These are phyloP conservation scores for Falco berigora DNA, from an alignment of 2,797 vertebrate species.

Conservation along the genomic window DNA sequence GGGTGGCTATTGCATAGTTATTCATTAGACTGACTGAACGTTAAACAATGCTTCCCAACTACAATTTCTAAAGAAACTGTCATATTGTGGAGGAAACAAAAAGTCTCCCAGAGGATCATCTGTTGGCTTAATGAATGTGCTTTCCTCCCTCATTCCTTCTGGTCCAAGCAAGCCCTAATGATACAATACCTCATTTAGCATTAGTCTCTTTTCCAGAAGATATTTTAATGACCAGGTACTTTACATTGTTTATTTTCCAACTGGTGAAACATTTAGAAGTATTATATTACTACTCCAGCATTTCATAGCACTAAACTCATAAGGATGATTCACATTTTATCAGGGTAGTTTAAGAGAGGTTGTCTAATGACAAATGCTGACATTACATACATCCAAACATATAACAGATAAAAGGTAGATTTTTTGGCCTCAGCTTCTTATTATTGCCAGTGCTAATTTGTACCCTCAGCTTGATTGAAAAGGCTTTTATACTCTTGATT, in stretches of 20 bases:
- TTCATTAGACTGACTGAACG: neutral
- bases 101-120: neutral
- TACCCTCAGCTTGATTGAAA: neutral
- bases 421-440: neutral
- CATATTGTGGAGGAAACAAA: neutral
- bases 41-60: neutral
- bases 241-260: neutral
- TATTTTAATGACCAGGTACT: neutral
- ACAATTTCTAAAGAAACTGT: neutral
- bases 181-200: neutral
- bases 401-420: neutral
- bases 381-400: neutral
- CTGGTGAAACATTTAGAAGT: neutral
- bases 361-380: neutral
- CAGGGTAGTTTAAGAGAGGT: neutral
- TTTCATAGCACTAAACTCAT: neutral
- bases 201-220: neutral
- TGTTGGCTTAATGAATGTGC: neutral
- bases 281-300: neutral
- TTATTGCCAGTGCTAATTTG: neutral
- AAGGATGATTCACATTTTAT: neutral
- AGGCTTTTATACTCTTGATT: neutral
- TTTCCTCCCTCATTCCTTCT: neutral
- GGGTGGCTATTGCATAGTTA: neutral
- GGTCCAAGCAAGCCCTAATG: neutral